These are phyloP conservation scores for Caenorhabditis sp. DNA, from an alignment of 2,888 invertebrate species.

Conservation along the genomic window DNA sequence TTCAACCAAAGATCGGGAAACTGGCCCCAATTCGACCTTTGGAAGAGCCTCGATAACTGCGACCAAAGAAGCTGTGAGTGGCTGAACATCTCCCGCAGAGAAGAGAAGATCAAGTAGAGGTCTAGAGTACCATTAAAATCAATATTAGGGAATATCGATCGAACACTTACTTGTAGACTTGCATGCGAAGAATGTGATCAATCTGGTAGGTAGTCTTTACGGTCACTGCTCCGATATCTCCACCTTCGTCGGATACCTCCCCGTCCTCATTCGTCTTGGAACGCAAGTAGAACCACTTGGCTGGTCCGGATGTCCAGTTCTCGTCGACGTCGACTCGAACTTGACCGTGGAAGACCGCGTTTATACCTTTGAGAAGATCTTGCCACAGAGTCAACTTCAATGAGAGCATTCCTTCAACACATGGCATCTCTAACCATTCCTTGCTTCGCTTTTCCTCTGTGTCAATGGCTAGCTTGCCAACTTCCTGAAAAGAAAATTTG, in stretches of 20 bases:
- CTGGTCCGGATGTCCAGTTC: slow-evolving; percentile 64
- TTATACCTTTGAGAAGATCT: slow-evolving; percentile 67
- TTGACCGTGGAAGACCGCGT: slow-evolving; percentile 71
- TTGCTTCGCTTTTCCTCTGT: slow-evolving; percentile 59
- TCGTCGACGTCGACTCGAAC: slow-evolving; percentile 67
- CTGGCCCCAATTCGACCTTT: slow-evolving; percentile 71
- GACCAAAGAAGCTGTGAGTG: slow-evolving; percentile 67
- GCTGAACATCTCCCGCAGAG: slow-evolving; percentile 45
- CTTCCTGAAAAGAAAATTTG: slow-evolving; percentile 29
- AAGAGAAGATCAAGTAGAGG: slow-evolving; percentile 51
- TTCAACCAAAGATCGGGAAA: slow-evolving; percentile 76
- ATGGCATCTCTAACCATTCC: slow-evolving; percentile 69
- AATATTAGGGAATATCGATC: background rate
- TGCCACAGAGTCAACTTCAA: slow-evolving; percentile 71
- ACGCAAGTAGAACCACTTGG: slow-evolving; percentile 72
- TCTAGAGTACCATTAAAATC: slow-evolving; percentile 32
- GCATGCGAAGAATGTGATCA: slow-evolving; percentile 51
- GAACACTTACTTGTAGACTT: slow-evolving; percentile 47
- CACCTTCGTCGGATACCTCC: slow-evolving; percentile 24
- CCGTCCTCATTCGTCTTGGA: slow-evolving; percentile 44
- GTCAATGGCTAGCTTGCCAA: slow-evolving; percentile 54
- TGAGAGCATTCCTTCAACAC: slow-evolving; percentile 58
- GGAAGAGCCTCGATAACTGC: slow-evolving; percentile 70
- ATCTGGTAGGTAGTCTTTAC: slow-evolving; percentile 41
- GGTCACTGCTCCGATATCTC: slow-evolving; percentile 51